These are phyloP conservation scores for Trematocara zebra DNA, from an alignment of 2,113 vertebrate genomes.

Conservation along the genomic window DNA sequence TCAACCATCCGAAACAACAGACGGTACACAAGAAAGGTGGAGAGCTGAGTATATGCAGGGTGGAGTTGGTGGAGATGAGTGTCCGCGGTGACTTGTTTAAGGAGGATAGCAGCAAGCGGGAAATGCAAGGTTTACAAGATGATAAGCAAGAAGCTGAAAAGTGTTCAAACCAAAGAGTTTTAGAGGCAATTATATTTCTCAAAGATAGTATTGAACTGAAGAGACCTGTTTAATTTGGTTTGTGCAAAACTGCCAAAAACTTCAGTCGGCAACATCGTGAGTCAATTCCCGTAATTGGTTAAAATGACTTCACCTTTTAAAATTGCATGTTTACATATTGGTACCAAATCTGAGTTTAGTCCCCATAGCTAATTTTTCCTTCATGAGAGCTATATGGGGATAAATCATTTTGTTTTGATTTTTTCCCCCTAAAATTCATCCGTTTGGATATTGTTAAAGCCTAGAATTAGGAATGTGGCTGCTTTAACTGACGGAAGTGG, in stretches of 20 bases:
- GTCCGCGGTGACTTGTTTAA: accelerated
- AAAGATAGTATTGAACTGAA: neutral
- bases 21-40: accelerated
- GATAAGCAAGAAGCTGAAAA: neutral
- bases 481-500: accelerated
- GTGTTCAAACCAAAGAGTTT: neutral
- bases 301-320: neutral
- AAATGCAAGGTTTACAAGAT: neutral
- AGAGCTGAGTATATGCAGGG: neutral
- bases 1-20: neutral
- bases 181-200: accelerated
- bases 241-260: neutral
- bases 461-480: neutral
- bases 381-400: neutral
- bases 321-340: neutral
- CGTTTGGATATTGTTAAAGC: neutral
- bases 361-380: neutral
- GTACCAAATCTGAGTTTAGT: neutral
- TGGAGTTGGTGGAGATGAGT: neutral
- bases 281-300: neutral
- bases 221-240: neutral
- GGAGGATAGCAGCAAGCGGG: neutral
- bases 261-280: neutral
- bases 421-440: neutral
- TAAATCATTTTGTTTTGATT: neutral